phyloP scores from a whole-genome alignment of 2,113 vertebrate species.

The Lamprologus tigripictilis region DNA sequence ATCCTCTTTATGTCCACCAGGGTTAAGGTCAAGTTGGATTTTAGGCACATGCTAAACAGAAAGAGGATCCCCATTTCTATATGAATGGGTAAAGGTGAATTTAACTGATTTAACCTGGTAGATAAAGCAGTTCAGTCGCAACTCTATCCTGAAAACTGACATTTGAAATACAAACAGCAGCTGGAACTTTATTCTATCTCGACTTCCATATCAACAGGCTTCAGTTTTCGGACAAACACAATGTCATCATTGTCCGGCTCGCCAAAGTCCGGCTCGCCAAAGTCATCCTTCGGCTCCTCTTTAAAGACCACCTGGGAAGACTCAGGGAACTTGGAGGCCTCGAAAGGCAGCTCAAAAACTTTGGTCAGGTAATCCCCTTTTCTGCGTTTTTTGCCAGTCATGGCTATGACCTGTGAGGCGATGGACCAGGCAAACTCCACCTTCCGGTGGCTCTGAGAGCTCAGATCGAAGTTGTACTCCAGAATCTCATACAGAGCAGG shows the following conservation, averaged over 20 bases:
- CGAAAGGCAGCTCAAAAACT: constrained; percentile 1
- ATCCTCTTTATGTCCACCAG: neutral
- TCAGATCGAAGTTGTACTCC: constrained; percentile 39
- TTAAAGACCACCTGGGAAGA: neutral
- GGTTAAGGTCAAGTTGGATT: fast-evolving
- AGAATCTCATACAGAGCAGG: constrained; percentile 21
- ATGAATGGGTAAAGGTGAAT: neutral
- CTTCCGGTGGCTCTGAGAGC: neutral
- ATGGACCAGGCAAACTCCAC: constrained; percentile 29
- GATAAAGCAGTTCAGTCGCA: neutral
- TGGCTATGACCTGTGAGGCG: constrained; percentile 8
- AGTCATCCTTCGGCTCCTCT: neutral
- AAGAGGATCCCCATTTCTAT: neutral
- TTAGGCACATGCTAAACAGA: neutral
- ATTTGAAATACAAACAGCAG: neutral
- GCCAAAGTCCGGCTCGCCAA: neutral
- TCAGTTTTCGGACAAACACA: constrained; percentile 6
- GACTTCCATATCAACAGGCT: constrained; percentile 31
- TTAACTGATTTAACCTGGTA: neutral
- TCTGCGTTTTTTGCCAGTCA: neutral
- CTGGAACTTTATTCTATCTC: neutral
- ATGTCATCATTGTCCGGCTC: neutral
- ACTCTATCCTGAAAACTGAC: neutral
- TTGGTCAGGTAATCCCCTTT: neutral
- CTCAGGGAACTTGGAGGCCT: fast-evolving